These are phyloP conservation scores for Amphibalanus amphitrite DNA, from an alignment of 1,140 invertebrate genomes.

Conservation along the genomic window DNA sequence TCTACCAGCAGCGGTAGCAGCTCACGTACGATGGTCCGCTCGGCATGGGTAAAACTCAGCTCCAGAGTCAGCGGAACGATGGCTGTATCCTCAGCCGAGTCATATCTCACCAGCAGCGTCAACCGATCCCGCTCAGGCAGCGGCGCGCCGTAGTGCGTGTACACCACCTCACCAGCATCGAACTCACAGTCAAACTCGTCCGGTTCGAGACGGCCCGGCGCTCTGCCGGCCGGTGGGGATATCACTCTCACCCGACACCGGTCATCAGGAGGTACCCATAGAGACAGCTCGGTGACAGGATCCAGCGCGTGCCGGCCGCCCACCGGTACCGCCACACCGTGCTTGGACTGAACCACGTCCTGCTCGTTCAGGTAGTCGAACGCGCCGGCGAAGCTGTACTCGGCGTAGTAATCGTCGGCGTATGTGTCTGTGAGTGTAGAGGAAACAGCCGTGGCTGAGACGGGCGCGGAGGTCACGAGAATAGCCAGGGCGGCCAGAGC, in stretches of 20 bases:
- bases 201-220: conserved; percentile 25
- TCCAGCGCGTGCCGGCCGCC: conserved; percentile 16
- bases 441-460: no score
- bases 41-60: conserved; percentile 22
- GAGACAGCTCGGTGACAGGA: conserved; percentile 23
- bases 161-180: conserved; percentile 23
- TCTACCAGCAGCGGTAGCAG: conserved; percentile 25
- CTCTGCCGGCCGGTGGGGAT: conserved; percentile 23
- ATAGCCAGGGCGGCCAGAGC: not conserved
- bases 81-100: conserved; percentile 24
- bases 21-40: conserved; percentile 24
- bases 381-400: not conserved
- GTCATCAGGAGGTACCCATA: conserved; percentile 23
- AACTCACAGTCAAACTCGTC: conserved; percentile 26
- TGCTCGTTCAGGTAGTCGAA: conserved; percentile 1
- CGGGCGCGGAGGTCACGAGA: no score
- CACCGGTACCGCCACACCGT: not conserved
- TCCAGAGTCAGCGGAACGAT: conserved; percentile 27
- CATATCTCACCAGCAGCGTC: conserved; percentile 25
- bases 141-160: conserved; percentile 27
- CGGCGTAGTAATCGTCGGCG: not conserved
- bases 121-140: conserved; percentile 23
- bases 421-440: no score
- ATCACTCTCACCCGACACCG: conserved; percentile 24
- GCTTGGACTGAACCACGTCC: not conserved